Evolutionary conservation across 2,113 vertebrate genomes (phyloP).

Genomic region (Odocoileus hemionus): DNA sequence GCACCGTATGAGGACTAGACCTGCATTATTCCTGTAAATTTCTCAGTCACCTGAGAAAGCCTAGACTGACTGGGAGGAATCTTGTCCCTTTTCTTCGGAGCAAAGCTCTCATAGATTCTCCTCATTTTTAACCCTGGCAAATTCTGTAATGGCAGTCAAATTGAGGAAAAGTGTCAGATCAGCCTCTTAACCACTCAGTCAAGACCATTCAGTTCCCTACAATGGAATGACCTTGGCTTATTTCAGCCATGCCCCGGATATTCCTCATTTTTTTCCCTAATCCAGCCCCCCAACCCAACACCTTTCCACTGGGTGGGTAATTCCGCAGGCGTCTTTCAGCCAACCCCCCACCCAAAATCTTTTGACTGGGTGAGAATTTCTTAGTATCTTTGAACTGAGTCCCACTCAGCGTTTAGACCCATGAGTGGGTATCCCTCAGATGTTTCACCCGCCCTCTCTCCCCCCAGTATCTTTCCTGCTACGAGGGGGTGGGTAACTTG

Average conservation of each 20-base stretch:
- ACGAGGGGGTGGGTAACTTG: not conserved
- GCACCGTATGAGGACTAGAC: not conserved
- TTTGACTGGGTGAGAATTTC: not conserved
- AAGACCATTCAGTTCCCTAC: not conserved
- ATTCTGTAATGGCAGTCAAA: not conserved
- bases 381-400: not conserved
- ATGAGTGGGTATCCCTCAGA: fast-evolving
- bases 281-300: not conserved
- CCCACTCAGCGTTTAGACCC: not conserved
- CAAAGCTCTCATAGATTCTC: not conserved
- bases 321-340: not conserved
- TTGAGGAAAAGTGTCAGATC: not conserved
- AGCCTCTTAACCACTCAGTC: not conserved
- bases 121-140: not conserved
- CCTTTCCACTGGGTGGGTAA: not conserved
- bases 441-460: not conserved
- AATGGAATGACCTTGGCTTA: fast-evolving
- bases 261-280: not conserved
- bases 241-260: not conserved
- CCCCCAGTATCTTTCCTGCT: not conserved
- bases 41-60: not conserved
- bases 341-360: not conserved
- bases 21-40: not conserved
- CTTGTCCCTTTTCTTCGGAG: not conserved
- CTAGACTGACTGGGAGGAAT: not conserved